A percentile compares a stretch with the other conserved stretches of the same genome.
Conservation (phyloP, 2,888 invertebrate genomes). For the Drosophila mimica region DNA sequence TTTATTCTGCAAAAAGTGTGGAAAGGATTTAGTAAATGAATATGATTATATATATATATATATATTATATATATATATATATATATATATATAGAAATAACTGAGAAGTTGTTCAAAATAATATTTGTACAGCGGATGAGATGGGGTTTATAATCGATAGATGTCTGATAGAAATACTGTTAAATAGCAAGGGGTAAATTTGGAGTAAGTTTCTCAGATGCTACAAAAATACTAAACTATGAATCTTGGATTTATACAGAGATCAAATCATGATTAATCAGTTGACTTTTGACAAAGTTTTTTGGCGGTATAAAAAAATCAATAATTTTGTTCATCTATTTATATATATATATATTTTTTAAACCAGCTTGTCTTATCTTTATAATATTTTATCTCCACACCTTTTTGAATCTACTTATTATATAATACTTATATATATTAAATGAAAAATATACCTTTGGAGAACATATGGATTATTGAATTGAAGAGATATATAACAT, state of each 20-base stretch:
- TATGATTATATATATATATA: neutral
- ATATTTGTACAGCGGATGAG: neutral
- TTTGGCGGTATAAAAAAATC: no score
- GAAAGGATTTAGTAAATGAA: neutral
- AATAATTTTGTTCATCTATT: no score
- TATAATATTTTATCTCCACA: no score
- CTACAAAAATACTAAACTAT: neutral
- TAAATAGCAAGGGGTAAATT: neutral
- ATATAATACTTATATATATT: no score
- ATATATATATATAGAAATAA: neutral
- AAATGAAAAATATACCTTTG: no score
- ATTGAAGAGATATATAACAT: no score
- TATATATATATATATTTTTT: no score
- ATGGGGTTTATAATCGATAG: neutral
- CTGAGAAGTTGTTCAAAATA: neutral
- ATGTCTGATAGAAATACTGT: neutral
- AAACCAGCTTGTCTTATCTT: no score
- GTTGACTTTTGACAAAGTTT: no score
- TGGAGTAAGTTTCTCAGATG: no score
- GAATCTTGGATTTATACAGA: neutral
- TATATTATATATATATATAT: neutral
- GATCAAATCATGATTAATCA: neutral
- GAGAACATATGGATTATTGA: no score
- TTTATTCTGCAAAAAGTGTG: conserved; percentile 91
- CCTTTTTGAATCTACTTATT: no score